Evolutionary conservation across 1,140 invertebrate species (phyloP).

Genomic region (Caenorhabditis elegans): DNA sequence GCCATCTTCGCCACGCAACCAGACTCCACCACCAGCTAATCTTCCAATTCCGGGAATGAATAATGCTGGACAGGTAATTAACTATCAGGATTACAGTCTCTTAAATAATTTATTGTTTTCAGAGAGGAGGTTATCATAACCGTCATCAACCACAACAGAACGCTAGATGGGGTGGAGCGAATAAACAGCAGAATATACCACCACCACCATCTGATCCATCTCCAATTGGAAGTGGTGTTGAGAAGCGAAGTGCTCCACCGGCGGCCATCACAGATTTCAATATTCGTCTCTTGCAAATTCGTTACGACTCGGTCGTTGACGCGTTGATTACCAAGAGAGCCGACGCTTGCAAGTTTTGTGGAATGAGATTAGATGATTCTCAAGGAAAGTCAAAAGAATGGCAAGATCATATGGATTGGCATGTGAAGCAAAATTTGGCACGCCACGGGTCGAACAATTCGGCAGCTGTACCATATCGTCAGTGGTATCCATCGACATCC

Average conservation of each 20-base stretch:
- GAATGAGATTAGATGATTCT: slow-evolving; percentile 53
- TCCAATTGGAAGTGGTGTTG: slow-evolving; percentile 33
- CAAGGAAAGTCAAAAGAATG: slow-evolving; percentile 47
- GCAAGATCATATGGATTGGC: slow-evolving; percentile 59
- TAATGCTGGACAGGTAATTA: neutral
- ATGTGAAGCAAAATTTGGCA: slow-evolving; percentile 50
- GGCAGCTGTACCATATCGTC: neutral
- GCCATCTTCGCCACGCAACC: neutral
- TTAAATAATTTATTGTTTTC: neutral
- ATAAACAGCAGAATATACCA: neutral
- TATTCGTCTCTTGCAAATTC: slow-evolving; percentile 53
- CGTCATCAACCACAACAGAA: neutral
- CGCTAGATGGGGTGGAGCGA: neutral
- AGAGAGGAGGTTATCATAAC: neutral
- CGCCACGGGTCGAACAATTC: slow-evolving; percentile 20
- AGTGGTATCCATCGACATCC: neutral
- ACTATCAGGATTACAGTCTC: neutral
- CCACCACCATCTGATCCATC: neutral
- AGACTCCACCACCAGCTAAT: neutral
- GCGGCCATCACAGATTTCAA: slow-evolving; percentile 51
- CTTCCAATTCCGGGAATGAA: neutral
- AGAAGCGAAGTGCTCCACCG: slow-evolving; percentile 44
- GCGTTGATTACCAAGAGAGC: slow-evolving; percentile 46
- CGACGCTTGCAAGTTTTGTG: slow-evolving; percentile 55
- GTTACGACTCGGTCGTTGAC: slow-evolving; percentile 58